phyloP scores from a whole-genome alignment of 2,888 invertebrate genomes.

The Anthophora plumipes region DNA sequence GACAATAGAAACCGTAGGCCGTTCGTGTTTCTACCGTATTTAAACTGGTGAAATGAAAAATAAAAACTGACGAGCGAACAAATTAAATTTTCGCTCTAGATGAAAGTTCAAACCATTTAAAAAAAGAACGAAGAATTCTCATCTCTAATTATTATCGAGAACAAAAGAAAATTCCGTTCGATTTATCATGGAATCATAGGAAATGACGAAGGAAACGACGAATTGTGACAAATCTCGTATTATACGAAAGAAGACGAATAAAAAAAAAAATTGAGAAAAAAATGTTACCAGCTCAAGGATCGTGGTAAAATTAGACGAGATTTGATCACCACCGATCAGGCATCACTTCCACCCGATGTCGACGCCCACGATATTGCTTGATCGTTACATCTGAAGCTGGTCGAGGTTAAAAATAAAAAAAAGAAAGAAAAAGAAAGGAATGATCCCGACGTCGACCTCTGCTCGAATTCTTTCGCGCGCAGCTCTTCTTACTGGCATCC shows the following conservation, averaged over 20 bases:
- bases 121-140: background rate
- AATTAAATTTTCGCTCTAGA: background rate
- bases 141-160: no score
- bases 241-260: background rate
- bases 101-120: no score
- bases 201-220: background rate
- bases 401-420: background rate
- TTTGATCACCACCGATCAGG: background rate
- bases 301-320: constrained; percentile 18
- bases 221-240: background rate
- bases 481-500: background rate
- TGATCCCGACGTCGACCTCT: background rate
- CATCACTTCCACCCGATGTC: background rate
- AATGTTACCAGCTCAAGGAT: background rate
- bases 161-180: background rate
- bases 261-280: no score
- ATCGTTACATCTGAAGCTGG: background rate
- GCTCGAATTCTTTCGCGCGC: background rate
- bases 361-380: constrained; percentile 6
- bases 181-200: no score
- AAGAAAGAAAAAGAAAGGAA: no score
- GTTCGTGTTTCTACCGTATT: constrained; percentile 7
- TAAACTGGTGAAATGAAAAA: constrained; percentile 6
- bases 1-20: background rate
- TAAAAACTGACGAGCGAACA: background rate